A percentile compares a stretch with the other conserved stretches of the same genome.
phyloP scores from a whole-genome alignment of 2,888 invertebrate species.

The Pandemis heparana region DNA sequence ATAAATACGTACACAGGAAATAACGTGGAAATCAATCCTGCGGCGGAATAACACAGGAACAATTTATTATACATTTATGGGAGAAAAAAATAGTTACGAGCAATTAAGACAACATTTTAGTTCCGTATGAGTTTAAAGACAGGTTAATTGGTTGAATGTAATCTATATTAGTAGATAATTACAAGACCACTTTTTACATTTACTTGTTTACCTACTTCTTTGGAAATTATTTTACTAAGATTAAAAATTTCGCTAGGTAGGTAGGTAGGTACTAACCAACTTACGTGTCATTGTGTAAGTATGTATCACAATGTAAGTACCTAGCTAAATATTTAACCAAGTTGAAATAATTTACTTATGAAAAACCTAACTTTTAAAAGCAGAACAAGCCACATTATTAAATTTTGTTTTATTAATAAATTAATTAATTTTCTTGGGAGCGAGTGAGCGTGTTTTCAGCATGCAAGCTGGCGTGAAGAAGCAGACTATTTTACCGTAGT shows the following conservation, averaged over 20 bases:
- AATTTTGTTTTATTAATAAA: neutral
- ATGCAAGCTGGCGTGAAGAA: neutral
- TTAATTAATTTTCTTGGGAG: neutral
- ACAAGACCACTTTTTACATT: neutral
- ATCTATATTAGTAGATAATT: neutral
- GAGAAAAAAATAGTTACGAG: neutral
- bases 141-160: neutral
- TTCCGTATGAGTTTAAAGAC: slow-evolving; percentile 1
- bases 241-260: too few species aligned
- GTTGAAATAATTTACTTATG: too few species aligned
- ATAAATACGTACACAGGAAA: slow-evolving; percentile 8
- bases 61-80: neutral
- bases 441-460: neutral
- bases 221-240: too few species aligned
- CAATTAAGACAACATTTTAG: slow-evolving; percentile 5
- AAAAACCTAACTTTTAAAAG: neutral
- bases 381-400: neutral
- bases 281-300: too few species aligned
- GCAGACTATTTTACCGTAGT: neutral
- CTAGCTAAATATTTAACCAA: too few species aligned
- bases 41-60: slow-evolving; percentile 10
- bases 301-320: too few species aligned
- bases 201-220: neutral
- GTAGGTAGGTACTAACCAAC: too few species aligned
- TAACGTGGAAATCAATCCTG: slow-evolving; percentile 23